phyloP scores from a whole-genome alignment of 2,113 vertebrate genomes.

The Pomatorhinus ruficollis region DNA sequence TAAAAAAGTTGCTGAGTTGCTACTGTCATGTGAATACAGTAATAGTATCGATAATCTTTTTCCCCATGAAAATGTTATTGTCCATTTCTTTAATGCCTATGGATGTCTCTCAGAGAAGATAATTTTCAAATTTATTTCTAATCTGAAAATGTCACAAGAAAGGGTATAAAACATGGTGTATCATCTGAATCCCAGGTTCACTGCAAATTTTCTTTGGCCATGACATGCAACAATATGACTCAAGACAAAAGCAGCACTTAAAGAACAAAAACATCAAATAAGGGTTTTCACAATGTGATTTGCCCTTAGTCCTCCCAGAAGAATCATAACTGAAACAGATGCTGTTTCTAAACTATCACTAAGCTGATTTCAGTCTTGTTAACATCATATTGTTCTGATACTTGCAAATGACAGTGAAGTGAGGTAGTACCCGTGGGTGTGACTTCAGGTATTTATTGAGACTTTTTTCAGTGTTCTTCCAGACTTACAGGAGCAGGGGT shows the following conservation, averaged over 20 bases:
- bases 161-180: rapidly evolving
- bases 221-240: neutral
- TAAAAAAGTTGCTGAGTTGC: neutral
- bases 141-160: neutral
- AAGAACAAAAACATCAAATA: neutral
- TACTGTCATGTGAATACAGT: neutral
- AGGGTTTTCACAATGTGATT: neutral
- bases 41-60: neutral
- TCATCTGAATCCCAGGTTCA: neutral
- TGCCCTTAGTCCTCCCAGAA: neutral
- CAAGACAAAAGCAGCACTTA: neutral
- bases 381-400: neutral
- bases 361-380: neutral
- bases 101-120: neutral
- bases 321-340: neutral
- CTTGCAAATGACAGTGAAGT: neutral
- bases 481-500: rapidly evolving
- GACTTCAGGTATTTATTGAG: neutral
- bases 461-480: neutral
- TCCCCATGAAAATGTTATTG: neutral
- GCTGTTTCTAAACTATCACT: neutral
- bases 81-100: neutral
- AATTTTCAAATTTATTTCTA: neutral
- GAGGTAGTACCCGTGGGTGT: neutral
- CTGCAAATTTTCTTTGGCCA: neutral